These are phyloP conservation scores for Notothenia coriiceps DNA, from an alignment of 2,113 vertebrate genomes.

Conservation along the genomic window DNA sequence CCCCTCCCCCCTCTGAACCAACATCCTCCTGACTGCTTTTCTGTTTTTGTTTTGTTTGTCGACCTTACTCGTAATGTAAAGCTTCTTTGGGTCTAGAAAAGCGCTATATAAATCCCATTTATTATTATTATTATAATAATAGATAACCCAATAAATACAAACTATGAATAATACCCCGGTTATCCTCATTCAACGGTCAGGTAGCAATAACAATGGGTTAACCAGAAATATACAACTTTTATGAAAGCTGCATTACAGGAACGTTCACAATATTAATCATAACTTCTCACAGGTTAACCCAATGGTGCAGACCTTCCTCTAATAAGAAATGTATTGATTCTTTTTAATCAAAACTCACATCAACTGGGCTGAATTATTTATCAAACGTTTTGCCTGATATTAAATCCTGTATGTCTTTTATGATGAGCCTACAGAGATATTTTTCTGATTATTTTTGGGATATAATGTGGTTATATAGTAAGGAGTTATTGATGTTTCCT, in stretches of 20 bases:
- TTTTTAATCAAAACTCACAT: no score
- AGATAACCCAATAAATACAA: neutral
- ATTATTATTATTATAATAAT: neutral
- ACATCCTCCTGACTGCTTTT: no score
- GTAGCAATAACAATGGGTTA: neutral
- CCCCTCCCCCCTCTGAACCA: no score
- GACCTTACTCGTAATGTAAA: no score
- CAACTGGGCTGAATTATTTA: neutral
- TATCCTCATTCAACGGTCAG: neutral
- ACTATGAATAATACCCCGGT: neutral
- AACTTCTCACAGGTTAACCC: neutral
- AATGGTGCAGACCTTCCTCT: neutral
- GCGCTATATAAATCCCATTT: no score
- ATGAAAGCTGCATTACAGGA: neutral
- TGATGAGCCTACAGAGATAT: neutral
- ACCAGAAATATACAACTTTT: neutral
- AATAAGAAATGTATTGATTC: no score
- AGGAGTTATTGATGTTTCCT: neutral
- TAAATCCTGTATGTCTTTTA: neutral
- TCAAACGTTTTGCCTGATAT: no score
- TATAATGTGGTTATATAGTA: neutral
- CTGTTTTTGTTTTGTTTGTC: no score
- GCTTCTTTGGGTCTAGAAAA: no score
- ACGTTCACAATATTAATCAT: neutral
- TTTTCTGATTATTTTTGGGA: neutral